Evolutionary conservation across 2,888 invertebrate genomes (phyloP).

Genomic region (Morpho deidamia): DNA sequence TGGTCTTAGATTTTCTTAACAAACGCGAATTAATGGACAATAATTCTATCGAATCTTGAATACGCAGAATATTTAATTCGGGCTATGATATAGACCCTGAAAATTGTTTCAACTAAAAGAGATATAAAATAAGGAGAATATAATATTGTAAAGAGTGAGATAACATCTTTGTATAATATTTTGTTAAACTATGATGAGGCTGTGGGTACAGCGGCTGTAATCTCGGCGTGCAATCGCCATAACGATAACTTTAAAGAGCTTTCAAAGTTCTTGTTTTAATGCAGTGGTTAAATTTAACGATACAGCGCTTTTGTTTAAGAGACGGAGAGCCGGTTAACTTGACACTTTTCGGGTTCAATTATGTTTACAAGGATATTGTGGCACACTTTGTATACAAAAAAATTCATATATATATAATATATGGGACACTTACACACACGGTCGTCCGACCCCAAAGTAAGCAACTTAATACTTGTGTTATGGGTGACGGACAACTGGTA

Average conservation of each 20-base stretch:
- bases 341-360: neutral
- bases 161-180: slow-evolving; percentile 3
- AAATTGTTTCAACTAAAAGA: neutral
- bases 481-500: too few species aligned
- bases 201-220: neutral
- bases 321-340: neutral
- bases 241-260: slow-evolving; percentile 5
- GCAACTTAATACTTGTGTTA: too few species aligned
- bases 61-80: too few species aligned
- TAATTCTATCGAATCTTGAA: too few species aligned
- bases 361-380: too few species aligned
- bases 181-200: slow-evolving; percentile 3
- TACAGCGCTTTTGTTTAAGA: neutral
- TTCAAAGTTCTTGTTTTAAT: slow-evolving; percentile 8
- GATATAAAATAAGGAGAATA: neutral
- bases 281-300: slow-evolving; percentile 5
- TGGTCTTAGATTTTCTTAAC: too few species aligned
- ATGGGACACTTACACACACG: too few species aligned
- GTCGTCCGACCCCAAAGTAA: too few species aligned
- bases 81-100: too few species aligned
- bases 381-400: too few species aligned
- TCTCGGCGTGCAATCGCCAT: slow-evolving; percentile 1
- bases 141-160: neutral
- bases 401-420: too few species aligned
- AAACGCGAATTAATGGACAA: too few species aligned